Evolutionary conservation across 2,797 vertebrate species (phyloP).

Genomic region (Gobio occitaniae): DNA sequence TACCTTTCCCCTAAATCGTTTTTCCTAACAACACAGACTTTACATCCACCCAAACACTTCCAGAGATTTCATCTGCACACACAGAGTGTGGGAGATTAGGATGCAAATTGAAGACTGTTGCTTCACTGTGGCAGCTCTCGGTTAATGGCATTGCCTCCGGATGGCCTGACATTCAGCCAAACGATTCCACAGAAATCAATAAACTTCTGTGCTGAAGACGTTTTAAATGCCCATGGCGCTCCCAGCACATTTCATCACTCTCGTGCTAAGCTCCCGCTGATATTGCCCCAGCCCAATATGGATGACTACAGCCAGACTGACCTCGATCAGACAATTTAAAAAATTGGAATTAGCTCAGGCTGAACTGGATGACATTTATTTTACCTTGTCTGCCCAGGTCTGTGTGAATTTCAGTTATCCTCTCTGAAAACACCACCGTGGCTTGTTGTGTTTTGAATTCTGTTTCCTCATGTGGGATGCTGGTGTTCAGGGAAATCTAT

Average conservation of each 20-base stretch:
- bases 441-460: background rate
- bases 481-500: background rate
- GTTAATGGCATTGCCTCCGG: conserved; percentile 59
- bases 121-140: conserved; percentile 23
- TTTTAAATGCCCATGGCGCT: conserved; percentile 46
- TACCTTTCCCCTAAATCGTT: conserved; percentile 17
- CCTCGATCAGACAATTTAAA: conserved; percentile 11
- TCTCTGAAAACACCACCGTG: background rate
- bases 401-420: background rate
- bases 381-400: conserved; percentile 1
- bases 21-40: background rate
- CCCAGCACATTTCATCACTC: conserved; percentile 23
- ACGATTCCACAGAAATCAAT: conserved; percentile 54
- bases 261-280: background rate
- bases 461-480: background rate
- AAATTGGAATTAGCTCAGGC: background rate
- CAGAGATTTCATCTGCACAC: conserved; percentile 30
- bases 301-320: background rate
- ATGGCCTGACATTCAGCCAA: conserved; percentile 56
- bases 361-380: conserved; percentile 17
- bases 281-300: conserved; percentile 6
- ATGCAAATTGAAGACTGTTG: conserved; percentile 54
- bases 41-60: background rate
- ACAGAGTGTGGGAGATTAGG: conserved; percentile 39
- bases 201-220: conserved; percentile 47